Percentiles rank a stretch among this genome's conserved stretches.
Conservation (phyloP, 2,797 vertebrate species). For the Gila robusta region DNA sequence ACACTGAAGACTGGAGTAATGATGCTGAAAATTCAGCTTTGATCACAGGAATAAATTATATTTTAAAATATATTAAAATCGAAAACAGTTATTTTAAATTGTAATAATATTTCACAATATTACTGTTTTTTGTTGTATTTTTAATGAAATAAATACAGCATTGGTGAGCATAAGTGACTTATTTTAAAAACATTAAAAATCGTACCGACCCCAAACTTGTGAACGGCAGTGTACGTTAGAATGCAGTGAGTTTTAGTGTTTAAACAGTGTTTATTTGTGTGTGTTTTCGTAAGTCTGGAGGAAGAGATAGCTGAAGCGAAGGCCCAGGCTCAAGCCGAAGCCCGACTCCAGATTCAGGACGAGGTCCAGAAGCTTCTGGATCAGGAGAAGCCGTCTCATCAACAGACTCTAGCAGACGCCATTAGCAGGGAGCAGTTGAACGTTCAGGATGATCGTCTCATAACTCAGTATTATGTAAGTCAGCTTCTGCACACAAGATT, state of each 20-base stretch:
- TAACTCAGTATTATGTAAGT: slow-evolving; percentile 88
- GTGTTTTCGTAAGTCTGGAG: slow-evolving; percentile 68
- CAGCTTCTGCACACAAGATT: background rate
- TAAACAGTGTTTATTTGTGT: background rate
- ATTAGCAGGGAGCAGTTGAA: slow-evolving; percentile 82
- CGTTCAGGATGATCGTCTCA: slow-evolving; percentile 81
- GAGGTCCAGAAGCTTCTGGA: slow-evolving; percentile 84
- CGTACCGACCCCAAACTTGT: too few species aligned
- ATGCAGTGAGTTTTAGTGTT: background rate
- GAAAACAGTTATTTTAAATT: too few species aligned
- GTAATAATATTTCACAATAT: too few species aligned
- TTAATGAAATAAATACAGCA: too few species aligned
- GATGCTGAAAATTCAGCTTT: too few species aligned
- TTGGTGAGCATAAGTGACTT: too few species aligned
- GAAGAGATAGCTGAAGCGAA: slow-evolving; percentile 64
- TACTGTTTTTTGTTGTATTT: too few species aligned
- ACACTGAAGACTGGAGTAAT: too few species aligned
- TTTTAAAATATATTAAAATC: too few species aligned
- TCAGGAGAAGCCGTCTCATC: slow-evolving; percentile 74
- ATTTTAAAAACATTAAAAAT: too few species aligned
- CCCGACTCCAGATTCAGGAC: slow-evolving; percentile 70
- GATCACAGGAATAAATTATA: too few species aligned
- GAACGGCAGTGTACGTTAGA: too few species aligned
- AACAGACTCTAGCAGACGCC: slow-evolving; percentile 82
- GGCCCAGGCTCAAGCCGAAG: slow-evolving; percentile 66